Conservation (phyloP, 2,888 invertebrate species). For the Drosophila atripex region DNA sequence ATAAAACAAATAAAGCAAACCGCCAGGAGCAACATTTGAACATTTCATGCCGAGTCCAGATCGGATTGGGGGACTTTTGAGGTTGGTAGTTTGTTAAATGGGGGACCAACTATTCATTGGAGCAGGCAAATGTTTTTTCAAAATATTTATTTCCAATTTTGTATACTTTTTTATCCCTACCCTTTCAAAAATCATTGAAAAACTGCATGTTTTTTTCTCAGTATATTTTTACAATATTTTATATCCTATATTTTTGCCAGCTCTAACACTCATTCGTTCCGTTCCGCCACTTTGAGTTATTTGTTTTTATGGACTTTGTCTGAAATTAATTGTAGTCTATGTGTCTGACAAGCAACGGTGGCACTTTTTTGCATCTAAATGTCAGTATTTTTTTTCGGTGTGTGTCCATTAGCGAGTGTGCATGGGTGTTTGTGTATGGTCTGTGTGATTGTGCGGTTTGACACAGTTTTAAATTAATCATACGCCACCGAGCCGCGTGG, state of each 20-base stretch:
- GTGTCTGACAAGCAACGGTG: constrained; percentile 65
- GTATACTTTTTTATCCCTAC: background rate
- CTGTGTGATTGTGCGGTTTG: constrained; percentile 63
- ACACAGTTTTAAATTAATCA: constrained; percentile 77
- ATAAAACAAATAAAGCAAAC: constrained; percentile 76
- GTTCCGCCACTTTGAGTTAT: constrained; percentile 33
- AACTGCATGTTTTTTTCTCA: background rate
- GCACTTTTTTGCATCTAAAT: constrained; percentile 56
- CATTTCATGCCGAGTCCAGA: constrained; percentile 62
- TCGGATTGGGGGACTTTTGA: background rate
- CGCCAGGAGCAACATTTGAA: constrained; percentile 57
- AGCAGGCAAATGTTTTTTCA: background rate
- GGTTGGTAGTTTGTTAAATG: background rate
- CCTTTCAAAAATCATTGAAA: too few relatives aligned
- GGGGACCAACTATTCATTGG: background rate
- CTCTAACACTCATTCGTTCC: constrained; percentile 6
- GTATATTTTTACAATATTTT: background rate
- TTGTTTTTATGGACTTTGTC: constrained; percentile 76
- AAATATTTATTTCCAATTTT: background rate
- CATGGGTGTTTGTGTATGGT: constrained; percentile 6
- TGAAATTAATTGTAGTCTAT: constrained; percentile 76
- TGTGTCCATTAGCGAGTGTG: constrained; percentile 25
- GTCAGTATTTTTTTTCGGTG: constrained; percentile 30
- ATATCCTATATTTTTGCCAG: constrained; percentile 7
- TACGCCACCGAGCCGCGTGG: constrained; percentile 62